phyloP scores from a whole-genome alignment of 2,888 invertebrate species.

The Plusia festucae region DNA sequence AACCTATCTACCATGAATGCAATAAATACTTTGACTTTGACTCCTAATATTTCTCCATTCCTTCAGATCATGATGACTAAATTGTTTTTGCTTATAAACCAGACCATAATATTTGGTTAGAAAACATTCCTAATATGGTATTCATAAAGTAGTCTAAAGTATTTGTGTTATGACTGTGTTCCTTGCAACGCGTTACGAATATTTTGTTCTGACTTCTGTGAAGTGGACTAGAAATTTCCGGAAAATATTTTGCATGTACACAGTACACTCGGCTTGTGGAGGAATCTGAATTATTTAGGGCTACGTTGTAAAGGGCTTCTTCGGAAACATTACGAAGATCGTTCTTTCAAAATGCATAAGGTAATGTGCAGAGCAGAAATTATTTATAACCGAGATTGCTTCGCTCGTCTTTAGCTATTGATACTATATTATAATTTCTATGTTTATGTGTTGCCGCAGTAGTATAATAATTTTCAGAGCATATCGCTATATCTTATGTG shows the following conservation, averaged over 20 bases:
- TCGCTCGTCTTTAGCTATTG: background rate
- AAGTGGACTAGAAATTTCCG: slow-evolving; percentile 39
- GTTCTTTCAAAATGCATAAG: slow-evolving; percentile 28
- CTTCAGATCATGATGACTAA: too few relatives aligned
- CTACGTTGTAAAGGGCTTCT: slow-evolving; percentile 39
- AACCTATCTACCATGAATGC: too few relatives aligned
- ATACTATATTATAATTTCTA: slow-evolving; percentile 16
- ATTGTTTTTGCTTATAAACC: background rate
- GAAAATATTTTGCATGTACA: slow-evolving; percentile 49
- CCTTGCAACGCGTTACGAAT: slow-evolving; percentile 23
- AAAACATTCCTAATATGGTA: slow-evolving; percentile 8
- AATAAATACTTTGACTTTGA: too few relatives aligned
- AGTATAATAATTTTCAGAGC: slow-evolving; percentile 2
- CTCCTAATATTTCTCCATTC: too few relatives aligned
- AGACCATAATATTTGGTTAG: background rate
- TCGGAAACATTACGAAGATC: slow-evolving; percentile 15
- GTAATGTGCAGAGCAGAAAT: slow-evolving; percentile 11
- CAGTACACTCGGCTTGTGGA: slow-evolving; percentile 39
- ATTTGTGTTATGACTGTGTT: slow-evolving; percentile 21
- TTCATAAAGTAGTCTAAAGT: slow-evolving; percentile 29
- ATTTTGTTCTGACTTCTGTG: slow-evolving; percentile 26
- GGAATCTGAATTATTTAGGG: slow-evolving; percentile 47
- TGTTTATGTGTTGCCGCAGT: background rate
- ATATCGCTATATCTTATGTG: too few relatives aligned
- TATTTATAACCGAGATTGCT: slow-evolving; percentile 4